phyloP scores from a whole-genome alignment of 2,113 vertebrate species.

The Nothobranchius kuhntae region DNA sequence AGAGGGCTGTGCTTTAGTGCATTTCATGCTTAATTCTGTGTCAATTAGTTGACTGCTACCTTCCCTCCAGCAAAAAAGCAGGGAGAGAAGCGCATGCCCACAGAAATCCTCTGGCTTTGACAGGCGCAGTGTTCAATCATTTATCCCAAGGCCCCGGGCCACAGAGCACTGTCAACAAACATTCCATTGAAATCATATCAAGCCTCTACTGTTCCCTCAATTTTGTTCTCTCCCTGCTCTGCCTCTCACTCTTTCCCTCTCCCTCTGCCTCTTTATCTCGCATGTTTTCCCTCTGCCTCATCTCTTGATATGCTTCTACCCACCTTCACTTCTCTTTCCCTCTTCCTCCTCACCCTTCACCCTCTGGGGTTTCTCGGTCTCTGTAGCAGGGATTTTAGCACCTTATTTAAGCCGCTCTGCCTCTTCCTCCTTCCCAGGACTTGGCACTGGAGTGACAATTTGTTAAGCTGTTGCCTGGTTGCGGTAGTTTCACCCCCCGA shows the following conservation, averaged over 20 bases:
- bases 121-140: constrained; percentile 95
- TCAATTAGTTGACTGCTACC: constrained; percentile 99
- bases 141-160: constrained; percentile 90
- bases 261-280: constrained; percentile 63
- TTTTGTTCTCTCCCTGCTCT: constrained; percentile 64
- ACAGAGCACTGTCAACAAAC: constrained; percentile 94
- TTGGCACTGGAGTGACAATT: constrained; percentile 64
- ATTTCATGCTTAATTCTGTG: constrained; percentile 99
- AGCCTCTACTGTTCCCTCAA: constrained; percentile 84
- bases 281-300: constrained; percentile 56
- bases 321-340: constrained; percentile 55
- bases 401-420: constrained; percentile 52
- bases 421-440: constrained; percentile 59
- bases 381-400: constrained; percentile 58
- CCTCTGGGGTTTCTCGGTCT: constrained; percentile 65
- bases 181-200: constrained; percentile 93
- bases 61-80: constrained; percentile 93
- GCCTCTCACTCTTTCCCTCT: constrained; percentile 61
- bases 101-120: constrained; percentile 92
- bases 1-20: constrained; percentile 87
- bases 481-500: constrained; percentile 37
- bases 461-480: constrained; percentile 67
- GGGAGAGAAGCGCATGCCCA: constrained; percentile 89
- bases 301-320: constrained; percentile 54
- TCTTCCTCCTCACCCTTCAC: constrained; percentile 60